A percentile compares a stretch with the other conserved stretches of the same genome.
Evolutionary conservation across 2,113 vertebrate species (phyloP).

Genomic region (Gymnobelideus leadbeateri): DNA sequence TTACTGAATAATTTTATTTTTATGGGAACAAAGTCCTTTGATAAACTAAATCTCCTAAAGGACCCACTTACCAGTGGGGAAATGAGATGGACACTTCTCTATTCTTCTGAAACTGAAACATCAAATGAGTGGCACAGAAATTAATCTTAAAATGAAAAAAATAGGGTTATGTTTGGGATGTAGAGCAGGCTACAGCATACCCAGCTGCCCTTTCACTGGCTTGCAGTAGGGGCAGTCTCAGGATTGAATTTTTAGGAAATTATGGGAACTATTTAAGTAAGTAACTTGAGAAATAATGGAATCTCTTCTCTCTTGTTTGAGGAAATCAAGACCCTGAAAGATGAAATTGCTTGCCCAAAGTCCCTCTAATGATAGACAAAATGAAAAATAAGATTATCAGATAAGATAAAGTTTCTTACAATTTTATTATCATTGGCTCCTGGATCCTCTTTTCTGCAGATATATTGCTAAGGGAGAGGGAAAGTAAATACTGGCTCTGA

Average conservation of each 20-base stretch:
- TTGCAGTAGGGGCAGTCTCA: not conserved
- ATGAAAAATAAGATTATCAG: not conserved
- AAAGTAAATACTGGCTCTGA: not conserved
- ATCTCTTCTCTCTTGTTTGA: not conserved
- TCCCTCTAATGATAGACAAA: not conserved
- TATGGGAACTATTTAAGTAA: not conserved
- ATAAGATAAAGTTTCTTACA: not conserved
- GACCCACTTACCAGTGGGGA: not conserved
- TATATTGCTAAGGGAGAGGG: not conserved
- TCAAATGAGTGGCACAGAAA: not conserved
- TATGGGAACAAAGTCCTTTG: not conserved
- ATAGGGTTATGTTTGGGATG: not conserved
- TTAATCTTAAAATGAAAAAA: not conserved
- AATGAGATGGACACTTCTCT: conserved; percentile 3
- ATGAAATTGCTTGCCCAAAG: not conserved
- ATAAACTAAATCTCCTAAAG: not conserved
- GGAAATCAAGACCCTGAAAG: not conserved
- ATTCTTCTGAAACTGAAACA: not conserved
- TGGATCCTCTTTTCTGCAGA: not conserved
- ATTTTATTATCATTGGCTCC: not conserved
- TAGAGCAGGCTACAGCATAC: not conserved
- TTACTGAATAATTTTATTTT: not conserved
- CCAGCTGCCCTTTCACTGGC: not conserved
- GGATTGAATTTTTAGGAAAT: not conserved
- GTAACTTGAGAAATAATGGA: not conserved